Conservation (phyloP, 1,140 invertebrate species). For the Meteorus sp. region DNA sequence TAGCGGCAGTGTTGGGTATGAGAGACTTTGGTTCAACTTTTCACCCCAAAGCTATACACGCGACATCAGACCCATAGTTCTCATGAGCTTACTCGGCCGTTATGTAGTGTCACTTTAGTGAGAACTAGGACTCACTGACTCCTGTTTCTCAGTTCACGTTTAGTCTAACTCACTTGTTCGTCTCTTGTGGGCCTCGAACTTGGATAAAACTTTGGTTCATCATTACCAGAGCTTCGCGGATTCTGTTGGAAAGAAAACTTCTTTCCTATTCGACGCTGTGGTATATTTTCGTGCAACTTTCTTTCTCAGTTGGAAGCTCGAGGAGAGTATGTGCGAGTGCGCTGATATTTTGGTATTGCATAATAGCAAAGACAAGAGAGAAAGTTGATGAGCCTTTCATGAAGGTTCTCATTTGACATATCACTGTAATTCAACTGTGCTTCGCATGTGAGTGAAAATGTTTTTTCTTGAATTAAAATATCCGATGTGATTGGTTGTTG, state of each 20-base stretch:
- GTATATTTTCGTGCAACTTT: constrained; percentile 19
- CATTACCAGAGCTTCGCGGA: constrained; percentile 20
- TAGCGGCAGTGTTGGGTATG: too few relatives aligned
- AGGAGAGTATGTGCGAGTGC: too few relatives aligned
- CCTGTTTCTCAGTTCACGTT: too few relatives aligned
- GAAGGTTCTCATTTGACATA: too few relatives aligned
- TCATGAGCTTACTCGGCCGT: background rate
- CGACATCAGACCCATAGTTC: constrained; percentile 20
- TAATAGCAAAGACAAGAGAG: background rate
- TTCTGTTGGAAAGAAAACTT: constrained; percentile 10
- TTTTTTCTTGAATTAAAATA: too few relatives aligned
- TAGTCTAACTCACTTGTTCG: constrained; percentile 1
- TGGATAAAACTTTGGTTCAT: constrained; percentile 28
- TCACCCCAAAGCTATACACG: constrained; percentile 19
- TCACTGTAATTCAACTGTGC: too few relatives aligned
- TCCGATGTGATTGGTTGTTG: too few relatives aligned
- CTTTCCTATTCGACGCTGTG: constrained; percentile 3
- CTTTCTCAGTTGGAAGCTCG: constrained; percentile 30
- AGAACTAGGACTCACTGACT: too few relatives aligned
- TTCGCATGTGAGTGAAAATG: too few relatives aligned
- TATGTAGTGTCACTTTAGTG: constrained; percentile 6
- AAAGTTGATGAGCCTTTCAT: constrained; percentile 21
- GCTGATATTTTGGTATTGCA: too few relatives aligned
- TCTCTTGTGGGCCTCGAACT: constrained; percentile 1
- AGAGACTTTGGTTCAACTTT: too few relatives aligned